A percentile compares a stretch with the other conserved stretches of the same genome.
phyloP scores from a whole-genome alignment of 1,140 invertebrate genomes.

The Sycophila sp. region DNA sequence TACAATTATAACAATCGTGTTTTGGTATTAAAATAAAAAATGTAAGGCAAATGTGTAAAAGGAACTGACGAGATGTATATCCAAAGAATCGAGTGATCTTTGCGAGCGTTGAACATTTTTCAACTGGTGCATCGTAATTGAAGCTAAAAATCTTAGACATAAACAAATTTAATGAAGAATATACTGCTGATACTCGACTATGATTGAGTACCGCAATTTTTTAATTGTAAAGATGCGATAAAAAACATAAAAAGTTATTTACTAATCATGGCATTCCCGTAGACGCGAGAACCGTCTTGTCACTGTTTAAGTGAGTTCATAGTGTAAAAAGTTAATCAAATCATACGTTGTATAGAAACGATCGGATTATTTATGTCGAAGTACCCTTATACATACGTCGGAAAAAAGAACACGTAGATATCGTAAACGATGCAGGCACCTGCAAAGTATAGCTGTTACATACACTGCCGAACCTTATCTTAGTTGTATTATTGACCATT shows the following conservation, averaged over 20 bases:
- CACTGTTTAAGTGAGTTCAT: conserved; percentile 35
- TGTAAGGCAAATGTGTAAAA: conserved; percentile 37
- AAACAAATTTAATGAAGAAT: background rate
- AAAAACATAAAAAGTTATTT: conserved; percentile 20
- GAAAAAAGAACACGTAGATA: conserved; percentile 51
- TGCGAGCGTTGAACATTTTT: conserved; percentile 43
- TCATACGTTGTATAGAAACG: conserved; percentile 41
- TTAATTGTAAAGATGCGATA: conserved; percentile 31
- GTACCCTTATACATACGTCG: conserved; percentile 45
- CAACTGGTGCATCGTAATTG: conserved; percentile 36
- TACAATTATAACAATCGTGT: conserved; percentile 30
- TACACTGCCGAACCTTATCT: conserved; percentile 65
- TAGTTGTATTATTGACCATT: conserved; percentile 62
- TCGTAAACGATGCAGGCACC: conserved; percentile 60
- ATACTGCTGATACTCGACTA: background rate
- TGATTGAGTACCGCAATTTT: background rate
- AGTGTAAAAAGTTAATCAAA: conserved; percentile 42
- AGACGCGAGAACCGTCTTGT: conserved; percentile 32
- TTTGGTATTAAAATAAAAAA: conserved; percentile 40
- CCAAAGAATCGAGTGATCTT: conserved; percentile 46
- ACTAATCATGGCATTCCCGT: conserved; percentile 40
- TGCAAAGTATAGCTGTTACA: conserved; percentile 61
- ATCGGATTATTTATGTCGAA: conserved; percentile 41
- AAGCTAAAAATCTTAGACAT: conserved; percentile 14
- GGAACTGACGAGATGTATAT: conserved; percentile 36